These are phyloP conservation scores for Drosophila virilis DNA, from an alignment of 1,140 invertebrate genomes.

Conservation along the genomic window DNA sequence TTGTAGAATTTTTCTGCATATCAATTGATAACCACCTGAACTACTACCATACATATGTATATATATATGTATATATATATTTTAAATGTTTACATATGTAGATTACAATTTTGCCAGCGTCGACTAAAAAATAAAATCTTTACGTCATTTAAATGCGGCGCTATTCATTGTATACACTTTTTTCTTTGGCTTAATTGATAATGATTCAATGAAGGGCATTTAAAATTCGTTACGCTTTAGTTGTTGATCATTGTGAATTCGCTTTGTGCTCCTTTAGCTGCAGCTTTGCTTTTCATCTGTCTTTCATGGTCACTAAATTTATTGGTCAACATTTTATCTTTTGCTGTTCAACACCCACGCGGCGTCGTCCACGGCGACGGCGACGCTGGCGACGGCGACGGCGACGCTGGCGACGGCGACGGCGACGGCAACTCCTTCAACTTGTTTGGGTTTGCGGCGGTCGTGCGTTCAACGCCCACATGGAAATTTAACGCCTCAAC, in stretches of 20 bases:
- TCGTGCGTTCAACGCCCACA: constrained; percentile 55
- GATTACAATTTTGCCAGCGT: too few species aligned
- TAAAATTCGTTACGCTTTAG: constrained; percentile 30
- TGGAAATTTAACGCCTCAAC: constrained; percentile 77
- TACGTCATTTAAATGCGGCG: too few species aligned
- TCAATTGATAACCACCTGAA: too few species aligned
- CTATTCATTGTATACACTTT: too few species aligned
- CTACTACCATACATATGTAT: too few species aligned
- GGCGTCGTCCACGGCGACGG: constrained; percentile 9
- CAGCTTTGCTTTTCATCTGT: constrained; percentile 49
- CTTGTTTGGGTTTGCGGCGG: constrained; percentile 51
- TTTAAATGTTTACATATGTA: too few species aligned
- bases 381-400: background rate
- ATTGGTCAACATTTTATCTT: constrained; percentile 79
- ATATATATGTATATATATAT: too few species aligned
- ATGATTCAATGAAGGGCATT: constrained; percentile 32
- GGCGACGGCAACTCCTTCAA: constrained; percentile 47
- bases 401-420: constrained; percentile 16
- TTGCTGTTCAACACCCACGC: constrained; percentile 44
- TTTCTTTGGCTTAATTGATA: background rate
- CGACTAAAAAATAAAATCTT: too few species aligned
- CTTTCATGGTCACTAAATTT: constrained; percentile 75
- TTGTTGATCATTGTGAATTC: constrained; percentile 51
- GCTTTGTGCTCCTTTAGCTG: constrained; percentile 44
- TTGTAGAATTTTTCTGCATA: too few species aligned